phyloP scores from a whole-genome alignment of 2,888 invertebrate species.

The Apocheima hispidaria region DNA sequence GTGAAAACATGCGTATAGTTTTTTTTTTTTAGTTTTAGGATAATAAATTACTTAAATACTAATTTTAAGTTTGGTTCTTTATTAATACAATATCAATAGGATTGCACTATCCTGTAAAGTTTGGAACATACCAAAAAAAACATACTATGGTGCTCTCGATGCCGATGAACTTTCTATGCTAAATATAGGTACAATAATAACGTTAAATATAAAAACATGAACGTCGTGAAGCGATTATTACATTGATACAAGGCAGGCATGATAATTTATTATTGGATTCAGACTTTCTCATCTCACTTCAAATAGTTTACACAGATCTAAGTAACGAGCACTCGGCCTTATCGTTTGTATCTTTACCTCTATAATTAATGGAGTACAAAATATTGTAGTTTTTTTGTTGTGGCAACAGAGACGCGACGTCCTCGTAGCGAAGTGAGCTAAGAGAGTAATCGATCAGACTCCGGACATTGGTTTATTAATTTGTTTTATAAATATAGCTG shows the following conservation, averaged over 20 bases:
- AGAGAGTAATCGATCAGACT: constrained; percentile 54
- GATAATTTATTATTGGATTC: constrained; percentile 60
- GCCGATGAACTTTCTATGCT: constrained; percentile 86
- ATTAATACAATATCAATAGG: constrained; percentile 86
- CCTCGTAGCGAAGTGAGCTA: constrained; percentile 60
- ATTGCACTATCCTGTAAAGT: constrained; percentile 84
- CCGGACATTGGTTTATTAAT: constrained; percentile 39
- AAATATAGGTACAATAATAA: constrained; percentile 68
- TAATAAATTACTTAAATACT: constrained; percentile 87
- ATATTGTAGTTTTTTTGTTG: constrained; percentile 32
- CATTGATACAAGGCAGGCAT: constrained; percentile 80
- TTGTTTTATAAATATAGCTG: constrained; percentile 45
- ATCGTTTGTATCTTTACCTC: constrained; percentile 38
- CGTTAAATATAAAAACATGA: constrained; percentile 75
- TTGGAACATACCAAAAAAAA: constrained; percentile 81
- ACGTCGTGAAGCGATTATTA: constrained; percentile 77
- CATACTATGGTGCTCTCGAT: constrained; percentile 79
- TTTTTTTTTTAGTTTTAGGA: constrained; percentile 81
- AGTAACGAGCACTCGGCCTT: constrained; percentile 45
- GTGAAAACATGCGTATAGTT: constrained; percentile 87
- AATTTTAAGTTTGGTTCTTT: constrained; percentile 86
- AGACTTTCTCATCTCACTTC: constrained; percentile 71
- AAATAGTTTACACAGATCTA: constrained; percentile 46
- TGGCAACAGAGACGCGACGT: constrained; percentile 33
- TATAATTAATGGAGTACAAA: constrained; percentile 21